phyloP scores from a whole-genome alignment of 2,113 vertebrate species.

The Pagrus major region DNA sequence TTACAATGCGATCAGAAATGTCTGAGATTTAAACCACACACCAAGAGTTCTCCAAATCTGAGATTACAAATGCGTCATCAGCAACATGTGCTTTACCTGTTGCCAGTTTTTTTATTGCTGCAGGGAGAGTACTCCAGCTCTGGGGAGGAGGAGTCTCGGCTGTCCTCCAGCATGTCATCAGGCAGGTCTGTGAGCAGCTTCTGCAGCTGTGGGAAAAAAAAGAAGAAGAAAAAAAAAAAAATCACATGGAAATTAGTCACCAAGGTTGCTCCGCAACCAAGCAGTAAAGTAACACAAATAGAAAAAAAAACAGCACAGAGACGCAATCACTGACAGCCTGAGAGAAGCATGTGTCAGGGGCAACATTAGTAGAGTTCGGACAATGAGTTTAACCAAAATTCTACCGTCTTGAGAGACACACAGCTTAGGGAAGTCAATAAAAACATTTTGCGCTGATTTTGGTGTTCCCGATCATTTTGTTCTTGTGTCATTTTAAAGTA shows the following conservation, averaged over 20 bases:
- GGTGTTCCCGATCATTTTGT: background rate
- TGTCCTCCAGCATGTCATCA: conserved; percentile 97
- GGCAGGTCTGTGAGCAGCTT: conserved; percentile 95
- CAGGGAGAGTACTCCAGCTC: conserved; percentile 85
- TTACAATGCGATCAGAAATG: background rate
- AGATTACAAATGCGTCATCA: conserved; percentile 1
- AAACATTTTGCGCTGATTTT: background rate
- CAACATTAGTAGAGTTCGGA: background rate
- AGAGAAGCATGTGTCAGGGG: background rate
- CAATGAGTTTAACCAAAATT: background rate
- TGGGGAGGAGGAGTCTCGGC: conserved; percentile 88
- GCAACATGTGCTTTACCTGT: conserved; percentile 79
- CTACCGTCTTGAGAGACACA: background rate
- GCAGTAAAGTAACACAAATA: conserved; percentile 50
- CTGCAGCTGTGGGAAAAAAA: conserved; percentile 86
- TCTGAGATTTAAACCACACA: background rate
- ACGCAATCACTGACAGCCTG: background rate
- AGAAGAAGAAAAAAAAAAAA: conserved; percentile 46
- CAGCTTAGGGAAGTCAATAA: background rate
- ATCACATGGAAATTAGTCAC: conserved; percentile 74
- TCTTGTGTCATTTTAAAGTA: background rate
- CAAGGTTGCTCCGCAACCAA: conserved; percentile 56
- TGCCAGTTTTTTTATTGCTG: conserved; percentile 81
- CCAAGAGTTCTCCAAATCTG: background rate
- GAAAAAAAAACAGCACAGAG: background rate